phyloP scores from a whole-genome alignment of 2,797 vertebrate genomes.

The Numenius phaeopus region DNA sequence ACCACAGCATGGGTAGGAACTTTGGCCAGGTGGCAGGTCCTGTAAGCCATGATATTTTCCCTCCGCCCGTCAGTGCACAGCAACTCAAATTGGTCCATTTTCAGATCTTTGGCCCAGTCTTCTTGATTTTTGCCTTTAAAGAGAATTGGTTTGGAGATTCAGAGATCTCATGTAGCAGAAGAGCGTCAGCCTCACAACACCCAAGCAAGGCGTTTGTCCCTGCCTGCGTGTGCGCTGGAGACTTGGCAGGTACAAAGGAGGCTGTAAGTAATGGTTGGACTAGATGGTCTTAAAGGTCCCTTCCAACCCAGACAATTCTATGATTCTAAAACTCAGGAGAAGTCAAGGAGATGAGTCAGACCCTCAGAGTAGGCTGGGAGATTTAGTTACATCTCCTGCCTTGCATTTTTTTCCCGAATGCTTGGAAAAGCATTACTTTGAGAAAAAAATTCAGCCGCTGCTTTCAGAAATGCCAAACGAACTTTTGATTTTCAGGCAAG shows the following conservation, averaged over 20 bases:
- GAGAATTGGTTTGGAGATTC: not conserved
- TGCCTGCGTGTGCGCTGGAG: not conserved
- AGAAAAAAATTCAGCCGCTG: not conserved
- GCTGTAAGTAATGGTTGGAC: no score
- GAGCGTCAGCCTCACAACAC: not conserved
- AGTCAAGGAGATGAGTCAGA: not conserved
- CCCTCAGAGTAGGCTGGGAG: not conserved
- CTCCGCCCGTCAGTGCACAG: constrained; percentile 82
- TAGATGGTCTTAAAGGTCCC: no score
- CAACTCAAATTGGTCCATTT: constrained; percentile 77
- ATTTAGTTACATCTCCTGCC: not conserved
- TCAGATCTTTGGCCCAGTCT: constrained; percentile 75
- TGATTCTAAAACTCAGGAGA: not conserved
- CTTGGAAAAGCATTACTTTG: not conserved
- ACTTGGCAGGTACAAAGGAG: not conserved
- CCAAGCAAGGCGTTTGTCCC: not conserved
- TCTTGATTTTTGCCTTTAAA: constrained; percentile 69
- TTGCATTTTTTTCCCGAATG: not conserved
- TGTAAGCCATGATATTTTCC: constrained; percentile 67
- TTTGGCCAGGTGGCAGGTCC: constrained; percentile 81
- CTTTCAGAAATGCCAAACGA: not conserved
- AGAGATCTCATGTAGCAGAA: not conserved
- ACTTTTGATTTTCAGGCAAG: not conserved
- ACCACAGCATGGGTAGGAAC: constrained; percentile 90
- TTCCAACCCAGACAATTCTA: no score